Base-by-base conservation (phyloP, 2,113 vertebrate genomes). In the Dromiciops gliroides region DNA sequence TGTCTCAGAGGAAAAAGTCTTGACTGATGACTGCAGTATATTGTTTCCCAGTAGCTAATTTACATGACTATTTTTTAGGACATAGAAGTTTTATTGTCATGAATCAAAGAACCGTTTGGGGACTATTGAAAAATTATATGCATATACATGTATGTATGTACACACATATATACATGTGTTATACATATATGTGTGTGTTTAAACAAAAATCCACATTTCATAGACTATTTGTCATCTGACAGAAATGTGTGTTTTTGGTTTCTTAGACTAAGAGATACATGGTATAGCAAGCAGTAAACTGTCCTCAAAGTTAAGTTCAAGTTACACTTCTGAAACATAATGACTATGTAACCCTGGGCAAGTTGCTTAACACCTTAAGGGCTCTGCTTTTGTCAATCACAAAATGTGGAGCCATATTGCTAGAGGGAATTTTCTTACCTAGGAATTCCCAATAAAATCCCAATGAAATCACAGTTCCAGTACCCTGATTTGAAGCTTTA, bases 121-220 rank as follows among this genome's bases (percentile, higher is more conserved):
- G 7, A 83, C 67, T 83, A 44, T 44, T 83, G 19, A n/a, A 19
- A 83, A 44, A 83, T 44, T 60, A 9, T 60, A 31, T 60, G 0
- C 3, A 28, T 11, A 28, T 28, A 56, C 3, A 31, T 11, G 31
- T 2, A 60, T 2, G 28, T 5, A 56, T 24, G 28, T 28, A 56
- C 2, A 28, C 2, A 24, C 0, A 24, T 12, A 9, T 12, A 2
- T 28, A 2, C 2, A 12, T 67, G 3, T 28, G 3, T 67, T 14
- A 12, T 56, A 56, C 3, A 31, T 28, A 52, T 25, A 52, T 52
- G 22, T 24, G 2, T 26, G 26, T 8, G 37, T 37, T 14, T 37
- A 67, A 37, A 67, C 56, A 60, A 67, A 67, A 67, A 67, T 67
- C 56, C 56, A 67, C 28, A 67, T 67, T 56, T 56, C 25, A 56